phyloP scores from a whole-genome alignment of 2,113 vertebrate species.

The Apaloderma vittatum region DNA sequence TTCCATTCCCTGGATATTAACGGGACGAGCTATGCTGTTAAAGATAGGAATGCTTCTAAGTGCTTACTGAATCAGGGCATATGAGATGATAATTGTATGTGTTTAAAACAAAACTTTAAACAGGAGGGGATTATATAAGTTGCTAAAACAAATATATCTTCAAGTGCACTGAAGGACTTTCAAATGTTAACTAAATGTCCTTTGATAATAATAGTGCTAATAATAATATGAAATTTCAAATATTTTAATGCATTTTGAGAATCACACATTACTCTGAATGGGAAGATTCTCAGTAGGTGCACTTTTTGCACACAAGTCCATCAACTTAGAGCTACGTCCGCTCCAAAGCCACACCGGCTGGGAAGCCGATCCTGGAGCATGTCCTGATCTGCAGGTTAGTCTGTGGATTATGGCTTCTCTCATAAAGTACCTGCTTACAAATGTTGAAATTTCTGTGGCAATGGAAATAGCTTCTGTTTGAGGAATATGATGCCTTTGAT shows the following conservation, averaged over 20 bases:
- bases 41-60: conserved; percentile 71
- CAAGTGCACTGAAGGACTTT: conserved; percentile 63
- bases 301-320: neutral
- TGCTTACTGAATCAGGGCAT: conserved; percentile 59
- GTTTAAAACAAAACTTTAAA: conserved; percentile 74
- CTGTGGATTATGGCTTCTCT: neutral
- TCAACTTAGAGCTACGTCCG: neutral
- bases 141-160: conserved; percentile 68
- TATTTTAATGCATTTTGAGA: neutral
- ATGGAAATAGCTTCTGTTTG: neutral
- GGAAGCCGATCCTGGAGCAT: neutral
- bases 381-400: neutral
- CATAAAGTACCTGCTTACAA: neutral
- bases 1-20: conserved; percentile 68
- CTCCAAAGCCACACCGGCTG: neutral
- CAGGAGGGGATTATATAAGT: conserved; percentile 66
- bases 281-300: neutral
- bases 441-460: rapidly evolving
- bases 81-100: conserved; percentile 65
- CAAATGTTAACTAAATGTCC: conserved; percentile 55
- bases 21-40: conserved; percentile 59
- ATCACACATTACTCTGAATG: neutral
- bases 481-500: conserved; percentile 31
- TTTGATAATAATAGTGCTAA: conserved; percentile 58
- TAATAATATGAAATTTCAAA: conserved; percentile 35